A percentile compares a stretch with the other conserved stretches of the same genome.
phyloP scores from a whole-genome alignment of 2,797 vertebrate species.

The Scyliorhinus canicula region DNA sequence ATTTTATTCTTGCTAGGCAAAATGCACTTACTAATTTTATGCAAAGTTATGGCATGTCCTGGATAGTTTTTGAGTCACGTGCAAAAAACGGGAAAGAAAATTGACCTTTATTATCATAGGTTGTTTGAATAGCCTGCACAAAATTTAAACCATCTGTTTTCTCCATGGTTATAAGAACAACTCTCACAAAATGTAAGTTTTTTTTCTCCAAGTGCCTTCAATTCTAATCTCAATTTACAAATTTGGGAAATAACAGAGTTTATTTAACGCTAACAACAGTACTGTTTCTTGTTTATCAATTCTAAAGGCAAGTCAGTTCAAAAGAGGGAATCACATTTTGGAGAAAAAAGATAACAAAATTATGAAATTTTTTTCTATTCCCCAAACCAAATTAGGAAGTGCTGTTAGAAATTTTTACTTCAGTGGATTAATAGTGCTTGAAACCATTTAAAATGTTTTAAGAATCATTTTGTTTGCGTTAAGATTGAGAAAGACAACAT shows the following conservation, averaged over 20 bases:
- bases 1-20: neutral
- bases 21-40: neutral
- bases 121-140: neutral
- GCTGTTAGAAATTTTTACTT: neutral
- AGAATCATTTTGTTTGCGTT: neutral
- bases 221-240: neutral
- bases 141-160: neutral
- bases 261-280: neutral
- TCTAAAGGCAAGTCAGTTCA: neutral
- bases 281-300: neutral
- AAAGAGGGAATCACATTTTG: neutral
- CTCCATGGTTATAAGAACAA: neutral
- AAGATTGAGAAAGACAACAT: neutral
- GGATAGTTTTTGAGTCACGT: neutral
- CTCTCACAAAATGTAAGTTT: neutral
- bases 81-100: neutral
- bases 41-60: neutral
- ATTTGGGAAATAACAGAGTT: neutral
- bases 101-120: neutral
- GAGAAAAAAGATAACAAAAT: neutral
- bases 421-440: neutral
- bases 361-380: neutral
- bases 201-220: neutral
- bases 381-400: neutral
- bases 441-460: neutral